These are phyloP conservation scores for Myoxocephalus aenaeus DNA, from an alignment of 2,797 vertebrate genomes.

Conservation along the genomic window DNA sequence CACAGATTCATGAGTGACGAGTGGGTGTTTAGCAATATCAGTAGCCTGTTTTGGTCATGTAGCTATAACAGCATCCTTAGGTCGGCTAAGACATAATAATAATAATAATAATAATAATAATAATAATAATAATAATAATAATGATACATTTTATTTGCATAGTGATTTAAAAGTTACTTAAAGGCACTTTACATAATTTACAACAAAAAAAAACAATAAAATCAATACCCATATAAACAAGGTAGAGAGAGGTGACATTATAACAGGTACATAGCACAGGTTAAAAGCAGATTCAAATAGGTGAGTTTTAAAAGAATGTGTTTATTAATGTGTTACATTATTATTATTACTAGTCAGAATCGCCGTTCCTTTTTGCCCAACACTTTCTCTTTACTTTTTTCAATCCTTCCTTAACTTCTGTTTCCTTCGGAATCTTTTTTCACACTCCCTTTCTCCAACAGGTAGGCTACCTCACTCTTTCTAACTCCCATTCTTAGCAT, in stretches of 20 bases:
- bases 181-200: too few species aligned
- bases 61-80: slow-evolving; percentile 38
- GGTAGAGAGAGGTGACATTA: too few species aligned
- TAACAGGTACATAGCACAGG: too few species aligned
- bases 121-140: too few species aligned
- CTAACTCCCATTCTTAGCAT: slow-evolving; percentile 18
- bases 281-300: too few species aligned
- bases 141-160: too few species aligned
- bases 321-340: neutral
- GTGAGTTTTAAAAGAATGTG: neutral
- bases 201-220: neutral
- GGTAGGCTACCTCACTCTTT: slow-evolving; percentile 6
- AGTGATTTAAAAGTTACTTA: too few species aligned
- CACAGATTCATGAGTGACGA: slow-evolving; percentile 27
- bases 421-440: neutral
- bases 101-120: too few species aligned
- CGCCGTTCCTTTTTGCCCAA: neutral
- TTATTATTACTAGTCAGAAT: too few species aligned
- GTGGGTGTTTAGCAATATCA: slow-evolving; percentile 18
- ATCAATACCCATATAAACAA: neutral
- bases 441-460: slow-evolving; percentile 1
- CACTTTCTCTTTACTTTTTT: neutral
- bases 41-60: slow-evolving; percentile 17
- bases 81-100: neutral
- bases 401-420: neutral